Conservation (phyloP, 2,888 invertebrate species). For the Lasioglossum zephyrum region DNA sequence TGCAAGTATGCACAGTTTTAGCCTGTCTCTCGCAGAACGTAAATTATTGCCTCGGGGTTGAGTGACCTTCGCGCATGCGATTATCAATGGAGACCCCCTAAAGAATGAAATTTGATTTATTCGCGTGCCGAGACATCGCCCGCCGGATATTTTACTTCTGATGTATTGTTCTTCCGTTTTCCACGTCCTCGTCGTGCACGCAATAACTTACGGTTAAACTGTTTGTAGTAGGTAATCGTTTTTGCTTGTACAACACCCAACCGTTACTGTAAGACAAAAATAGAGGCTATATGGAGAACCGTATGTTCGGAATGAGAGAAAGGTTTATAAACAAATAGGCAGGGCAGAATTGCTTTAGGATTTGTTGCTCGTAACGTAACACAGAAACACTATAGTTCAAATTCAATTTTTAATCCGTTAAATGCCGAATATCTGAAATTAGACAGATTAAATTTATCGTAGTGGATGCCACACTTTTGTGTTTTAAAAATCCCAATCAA, state of each 20-base stretch:
- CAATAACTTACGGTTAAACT: not conserved
- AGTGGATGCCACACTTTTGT: not conserved
- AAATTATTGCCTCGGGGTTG: slow-evolving; percentile 54
- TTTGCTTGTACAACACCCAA: not conserved
- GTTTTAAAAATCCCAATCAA: not conserved
- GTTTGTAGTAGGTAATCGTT: not conserved
- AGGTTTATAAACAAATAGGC: not conserved
- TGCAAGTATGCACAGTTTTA: slow-evolving; percentile 43
- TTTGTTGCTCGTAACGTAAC: not conserved
- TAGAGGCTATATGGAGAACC: not conserved
- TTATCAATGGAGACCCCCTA: slow-evolving; percentile 40
- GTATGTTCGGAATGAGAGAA: not conserved
- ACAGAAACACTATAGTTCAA: not conserved
- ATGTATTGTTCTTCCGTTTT: not conserved
- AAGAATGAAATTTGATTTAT: slow-evolving; percentile 42
- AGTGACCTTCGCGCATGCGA: slow-evolving; percentile 56
- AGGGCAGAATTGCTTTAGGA: not conserved
- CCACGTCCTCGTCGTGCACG: not conserved
- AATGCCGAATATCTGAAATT: not conserved
- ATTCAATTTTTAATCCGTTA: not conserved
- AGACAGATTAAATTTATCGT: not conserved
- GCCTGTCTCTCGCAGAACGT: slow-evolving; percentile 20
- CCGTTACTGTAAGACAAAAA: not conserved
- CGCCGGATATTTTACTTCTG: not conserved
- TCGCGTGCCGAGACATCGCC: not conserved